Percentiles rank a stretch among this genome's conserved stretches.
Evolutionary conservation across 2,888 invertebrate species (phyloP).

Genomic region (Drosophila ustulata): DNA sequence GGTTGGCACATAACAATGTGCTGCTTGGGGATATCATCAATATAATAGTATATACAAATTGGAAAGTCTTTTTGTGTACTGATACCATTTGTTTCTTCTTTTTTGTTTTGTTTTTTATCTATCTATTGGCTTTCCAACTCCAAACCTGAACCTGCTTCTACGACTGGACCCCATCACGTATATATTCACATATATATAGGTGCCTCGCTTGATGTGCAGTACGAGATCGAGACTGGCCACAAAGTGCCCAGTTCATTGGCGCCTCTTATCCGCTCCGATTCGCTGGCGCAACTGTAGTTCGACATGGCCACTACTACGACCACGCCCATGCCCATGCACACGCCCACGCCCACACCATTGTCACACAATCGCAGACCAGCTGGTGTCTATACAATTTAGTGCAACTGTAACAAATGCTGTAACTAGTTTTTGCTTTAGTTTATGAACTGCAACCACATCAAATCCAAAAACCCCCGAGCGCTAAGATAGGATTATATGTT

Average conservation of each 20-base stretch:
- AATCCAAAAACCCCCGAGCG: slow-evolving; percentile 25
- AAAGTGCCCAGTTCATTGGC: slow-evolving; percentile 92
- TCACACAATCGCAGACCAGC: slow-evolving; percentile 42
- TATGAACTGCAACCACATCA: slow-evolving; percentile 21
- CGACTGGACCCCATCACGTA: background rate
- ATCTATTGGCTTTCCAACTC: background rate
- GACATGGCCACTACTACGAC: slow-evolving; percentile 17
- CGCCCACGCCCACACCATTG: slow-evolving; percentile 32
- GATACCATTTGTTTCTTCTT: slow-evolving; percentile 9
- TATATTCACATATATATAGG: slow-evolving; percentile 82
- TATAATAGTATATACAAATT: slow-evolving; percentile 19
- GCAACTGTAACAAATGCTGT: slow-evolving; percentile 72
- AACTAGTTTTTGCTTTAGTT: slow-evolving; percentile 76
- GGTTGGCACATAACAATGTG: slow-evolving; percentile 13
- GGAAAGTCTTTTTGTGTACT: slow-evolving; percentile 18
- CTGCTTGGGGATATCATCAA: slow-evolving; percentile 5
- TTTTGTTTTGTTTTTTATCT: slow-evolving; percentile 1
- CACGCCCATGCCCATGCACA: slow-evolving; percentile 14
- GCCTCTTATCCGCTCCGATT: slow-evolving; percentile 92
- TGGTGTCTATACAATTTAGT: slow-evolving; percentile 59
- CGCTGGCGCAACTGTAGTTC: slow-evolving; percentile 89
- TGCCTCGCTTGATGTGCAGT: slow-evolving; percentile 91
- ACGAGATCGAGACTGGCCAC: slow-evolving; percentile 92
- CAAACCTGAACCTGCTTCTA: background rate
- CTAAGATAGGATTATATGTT: slow-evolving; percentile 42